These are phyloP conservation scores for Taxidea taxus DNA, from an alignment of 2,113 vertebrate genomes.

Conservation along the genomic window DNA sequence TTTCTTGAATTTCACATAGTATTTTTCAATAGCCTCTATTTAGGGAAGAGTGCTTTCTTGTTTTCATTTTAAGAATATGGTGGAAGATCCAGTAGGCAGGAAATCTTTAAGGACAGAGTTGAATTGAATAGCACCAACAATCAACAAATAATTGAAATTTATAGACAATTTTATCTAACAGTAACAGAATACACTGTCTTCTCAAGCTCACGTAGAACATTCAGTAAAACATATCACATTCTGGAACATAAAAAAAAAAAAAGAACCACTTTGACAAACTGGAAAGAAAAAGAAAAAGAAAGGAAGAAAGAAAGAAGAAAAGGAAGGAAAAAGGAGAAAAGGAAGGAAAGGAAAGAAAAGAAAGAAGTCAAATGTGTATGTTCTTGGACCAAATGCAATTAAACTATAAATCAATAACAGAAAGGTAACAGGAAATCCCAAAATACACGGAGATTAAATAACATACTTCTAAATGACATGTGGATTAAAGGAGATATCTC, in stretches of 20 bases:
- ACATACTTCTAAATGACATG: neutral
- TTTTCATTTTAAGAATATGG: neutral
- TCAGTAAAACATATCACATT: neutral
- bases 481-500: neutral
- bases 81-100: neutral
- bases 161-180: neutral
- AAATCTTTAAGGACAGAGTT: neutral
- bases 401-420: neutral
- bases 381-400: neutral
- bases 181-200: neutral
- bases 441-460: neutral
- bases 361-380: neutral
- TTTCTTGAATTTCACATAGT: neutral
- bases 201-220: neutral
- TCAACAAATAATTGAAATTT: neutral
- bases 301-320: too few species aligned
- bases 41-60: neutral
- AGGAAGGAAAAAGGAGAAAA: too few species aligned
- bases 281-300: neutral
- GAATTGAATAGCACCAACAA: neutral
- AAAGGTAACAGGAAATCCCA: neutral
- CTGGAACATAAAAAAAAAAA: neutral
- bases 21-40: neutral
- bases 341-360: too few species aligned
- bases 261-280: neutral